A percentile compares a stretch with the other conserved stretches of the same genome.
Conservation (phyloP, 1,140 invertebrate species). For the Ridgeia piscesae region DNA sequence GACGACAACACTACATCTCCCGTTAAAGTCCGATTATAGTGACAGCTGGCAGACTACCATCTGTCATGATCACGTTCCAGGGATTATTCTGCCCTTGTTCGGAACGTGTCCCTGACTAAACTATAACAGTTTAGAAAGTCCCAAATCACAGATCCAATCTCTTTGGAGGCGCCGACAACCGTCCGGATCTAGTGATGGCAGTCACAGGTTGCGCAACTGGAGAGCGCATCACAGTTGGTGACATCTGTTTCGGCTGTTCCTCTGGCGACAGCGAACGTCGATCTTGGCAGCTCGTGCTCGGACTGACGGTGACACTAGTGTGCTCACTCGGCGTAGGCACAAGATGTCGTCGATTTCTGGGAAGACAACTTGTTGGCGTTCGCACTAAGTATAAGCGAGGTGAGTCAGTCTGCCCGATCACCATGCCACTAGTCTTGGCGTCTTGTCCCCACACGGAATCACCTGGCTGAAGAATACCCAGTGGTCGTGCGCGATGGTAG, state of each 20-base stretch:
- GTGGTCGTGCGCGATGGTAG: slow-evolving; percentile 5
- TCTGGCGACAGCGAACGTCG: background rate
- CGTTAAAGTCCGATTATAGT: too few species aligned
- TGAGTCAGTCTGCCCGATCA: too few species aligned
- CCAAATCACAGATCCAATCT: background rate
- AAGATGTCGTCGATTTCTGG: too few species aligned
- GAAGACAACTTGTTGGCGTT: too few species aligned
- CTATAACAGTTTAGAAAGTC: background rate
- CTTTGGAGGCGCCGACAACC: background rate
- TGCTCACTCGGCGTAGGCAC: background rate
- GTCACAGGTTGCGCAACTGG: slow-evolving; percentile 6
- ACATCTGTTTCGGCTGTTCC: background rate
- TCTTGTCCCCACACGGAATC: background rate
- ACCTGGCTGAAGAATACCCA: slow-evolving; percentile 13
- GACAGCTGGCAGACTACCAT: slow-evolving; percentile 15
- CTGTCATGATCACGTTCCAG: slow-evolving; percentile 21
- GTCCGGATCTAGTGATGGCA: background rate
- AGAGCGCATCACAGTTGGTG: slow-evolving; percentile 8
- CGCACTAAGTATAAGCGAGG: too few species aligned
- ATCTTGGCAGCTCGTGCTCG: slow-evolving; percentile 13
- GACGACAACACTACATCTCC: too few species aligned
- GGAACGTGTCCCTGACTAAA: background rate
- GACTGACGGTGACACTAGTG: slow-evolving; percentile 7
- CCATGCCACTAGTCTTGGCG: slow-evolving; percentile 8
- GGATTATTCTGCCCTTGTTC: slow-evolving; percentile 3